phyloP scores from a whole-genome alignment of 2,797 vertebrate genomes.

The Periophthalmus magnuspinnatus region DNA sequence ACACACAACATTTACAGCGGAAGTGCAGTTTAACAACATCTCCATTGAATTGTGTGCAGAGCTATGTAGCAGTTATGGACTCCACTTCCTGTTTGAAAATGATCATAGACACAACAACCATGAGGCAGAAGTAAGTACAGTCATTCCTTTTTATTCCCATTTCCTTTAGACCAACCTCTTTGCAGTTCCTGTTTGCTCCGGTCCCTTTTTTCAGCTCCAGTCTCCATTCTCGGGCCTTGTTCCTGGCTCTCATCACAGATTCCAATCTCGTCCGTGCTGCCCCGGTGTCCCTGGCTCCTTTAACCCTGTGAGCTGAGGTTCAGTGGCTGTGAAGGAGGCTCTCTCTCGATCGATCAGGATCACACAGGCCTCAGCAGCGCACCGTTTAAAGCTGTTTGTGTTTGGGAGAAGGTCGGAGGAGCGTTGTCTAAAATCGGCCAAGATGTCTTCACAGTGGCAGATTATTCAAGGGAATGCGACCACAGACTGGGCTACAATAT shows the following conservation, averaged over 20 bases:
- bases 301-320: constrained; percentile 75
- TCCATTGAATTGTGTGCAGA: constrained; percentile 3
- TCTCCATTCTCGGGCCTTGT: constrained; percentile 26
- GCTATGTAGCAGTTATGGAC: background rate
- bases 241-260: constrained; percentile 62
- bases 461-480: constrained; percentile 1
- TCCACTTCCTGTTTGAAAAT: constrained; percentile 1
- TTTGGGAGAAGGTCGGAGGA: constrained; percentile 59
- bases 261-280: constrained; percentile 50
- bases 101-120: background rate
- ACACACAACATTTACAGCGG: background rate
- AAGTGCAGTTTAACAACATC: background rate
- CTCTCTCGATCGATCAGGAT: constrained; percentile 68
- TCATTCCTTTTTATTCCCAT: background rate
- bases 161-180: background rate
- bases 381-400: constrained; percentile 63
- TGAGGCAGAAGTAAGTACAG: background rate
- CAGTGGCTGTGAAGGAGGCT: constrained; percentile 66
- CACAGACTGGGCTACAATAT: background rate
- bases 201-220: constrained; percentile 18
- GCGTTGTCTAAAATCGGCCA: constrained; percentile 27
- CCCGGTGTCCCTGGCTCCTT: constrained; percentile 64
- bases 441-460: constrained; percentile 27
- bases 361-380: constrained; percentile 50
- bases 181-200: constrained; percentile 24